Evolutionary conservation across 2,113 vertebrate species (phyloP), one percentile per base, ranked within the genome.

Genomic region (Tetrao urogallus): DNA sequence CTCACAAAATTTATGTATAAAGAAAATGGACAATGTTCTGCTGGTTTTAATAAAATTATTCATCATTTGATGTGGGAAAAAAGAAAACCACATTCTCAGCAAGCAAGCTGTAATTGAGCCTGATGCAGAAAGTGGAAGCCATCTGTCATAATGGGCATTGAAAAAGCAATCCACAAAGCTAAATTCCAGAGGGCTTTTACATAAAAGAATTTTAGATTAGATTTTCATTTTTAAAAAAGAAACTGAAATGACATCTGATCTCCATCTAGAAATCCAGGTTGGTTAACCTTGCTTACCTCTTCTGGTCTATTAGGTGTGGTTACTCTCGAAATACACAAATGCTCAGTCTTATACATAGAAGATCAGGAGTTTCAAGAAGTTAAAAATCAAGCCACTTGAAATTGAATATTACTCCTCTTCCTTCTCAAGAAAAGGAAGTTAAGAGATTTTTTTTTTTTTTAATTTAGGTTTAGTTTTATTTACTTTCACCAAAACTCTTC

Each of bases 271-370:
- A 88, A 86, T 57, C n/a, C 52, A 74, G 34, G 24, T 34, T 8
- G 8, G 22, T 34, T 56, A 83, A 63, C 4, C 11, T 58, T 30
- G 7, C 27, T 73, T 64, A 27, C 57, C 67, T 94, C 67, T 48
- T 74, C 87, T 56, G 60, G n/a, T 32, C 47, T 34, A 17, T 30
- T 70, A 3, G 3, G 16, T 38, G 19, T 15, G 43, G 10, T n/a
- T 60, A 79, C 0, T 1, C 10, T 70, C 1, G 8, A 27, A 75
- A 52, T 2, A 80, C 6, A 34, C 0, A 2, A 65, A 70, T 8
- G 11, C 45, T 85, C 19, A n/a, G 16, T 48, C 89, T 58, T 47
- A 82, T 9, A 40, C 56, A 73, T 64, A 27, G 73, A 82, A 91
- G 28, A 70, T 34, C 24, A 38, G 20, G 30, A 11, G 13, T 63